Percentiles rank a stretch among this genome's conserved stretches.
phyloP scores from a whole-genome alignment of 2,797 vertebrate genomes.

The Pseudopleuronectes americanus region DNA sequence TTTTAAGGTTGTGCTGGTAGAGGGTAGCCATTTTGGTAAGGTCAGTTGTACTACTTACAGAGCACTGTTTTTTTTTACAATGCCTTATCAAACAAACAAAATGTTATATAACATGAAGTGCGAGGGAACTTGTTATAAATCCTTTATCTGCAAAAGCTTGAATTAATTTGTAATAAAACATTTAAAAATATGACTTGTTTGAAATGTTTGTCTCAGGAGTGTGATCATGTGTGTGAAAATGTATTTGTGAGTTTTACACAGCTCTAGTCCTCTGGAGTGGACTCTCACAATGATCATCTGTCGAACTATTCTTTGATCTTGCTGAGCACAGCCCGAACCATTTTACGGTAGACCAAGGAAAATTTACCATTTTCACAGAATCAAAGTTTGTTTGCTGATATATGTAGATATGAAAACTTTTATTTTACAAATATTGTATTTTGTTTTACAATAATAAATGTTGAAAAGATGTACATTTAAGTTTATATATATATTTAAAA shows the following conservation, averaged over 20 bases:
- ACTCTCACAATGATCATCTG: not conserved
- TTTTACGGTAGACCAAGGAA: too few relatives aligned
- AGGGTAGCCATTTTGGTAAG: conserved; percentile 36
- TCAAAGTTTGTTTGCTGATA: too few relatives aligned
- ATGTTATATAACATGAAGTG: conserved; percentile 66
- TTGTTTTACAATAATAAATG: too few relatives aligned
- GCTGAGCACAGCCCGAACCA: too few relatives aligned
- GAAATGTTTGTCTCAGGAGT: not conserved
- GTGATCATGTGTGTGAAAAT: not conserved
- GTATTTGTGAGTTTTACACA: not conserved
- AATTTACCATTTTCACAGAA: too few relatives aligned
- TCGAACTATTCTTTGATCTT: too few relatives aligned
- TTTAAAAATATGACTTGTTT: conserved; percentile 24
- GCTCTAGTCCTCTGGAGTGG: not conserved
- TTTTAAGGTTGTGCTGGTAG: conserved; percentile 53
- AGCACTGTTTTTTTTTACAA: conserved; percentile 64
- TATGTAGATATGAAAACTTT: too few relatives aligned
- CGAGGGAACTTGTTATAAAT: conserved; percentile 68
- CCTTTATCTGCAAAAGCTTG: conserved; percentile 74
- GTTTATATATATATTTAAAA: too few relatives aligned
- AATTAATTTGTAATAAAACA: conserved; percentile 81
- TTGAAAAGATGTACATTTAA: too few relatives aligned
- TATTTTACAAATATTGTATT: too few relatives aligned
- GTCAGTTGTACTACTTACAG: conserved; percentile 48
- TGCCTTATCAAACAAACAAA: conserved; percentile 71